phyloP scores from a whole-genome alignment of 2,797 vertebrate genomes.

The Antrozous pallidus region DNA sequence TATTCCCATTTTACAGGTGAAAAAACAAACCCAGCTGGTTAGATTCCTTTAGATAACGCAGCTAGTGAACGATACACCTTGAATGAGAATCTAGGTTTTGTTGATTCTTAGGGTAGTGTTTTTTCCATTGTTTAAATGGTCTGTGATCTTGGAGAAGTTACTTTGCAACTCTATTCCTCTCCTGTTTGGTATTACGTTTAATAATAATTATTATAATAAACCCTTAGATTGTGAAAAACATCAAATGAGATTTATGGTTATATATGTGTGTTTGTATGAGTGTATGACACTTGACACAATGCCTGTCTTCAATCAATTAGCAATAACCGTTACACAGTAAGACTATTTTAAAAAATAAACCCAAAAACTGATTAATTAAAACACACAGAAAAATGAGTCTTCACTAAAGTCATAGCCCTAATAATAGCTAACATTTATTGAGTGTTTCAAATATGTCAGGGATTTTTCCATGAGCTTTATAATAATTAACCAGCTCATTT shows the following conservation, averaged over 20 bases:
- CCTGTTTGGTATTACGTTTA: background rate
- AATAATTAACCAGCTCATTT: background rate
- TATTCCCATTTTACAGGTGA: background rate
- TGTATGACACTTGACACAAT: background rate
- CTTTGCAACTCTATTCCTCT: background rate
- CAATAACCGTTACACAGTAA: background rate
- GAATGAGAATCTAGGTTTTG: background rate
- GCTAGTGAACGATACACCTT: background rate
- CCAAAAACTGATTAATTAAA: background rate
- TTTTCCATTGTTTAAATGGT: background rate
- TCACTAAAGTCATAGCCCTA: background rate
- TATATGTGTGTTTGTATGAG: background rate
- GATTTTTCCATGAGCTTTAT: background rate
- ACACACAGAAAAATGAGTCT: background rate
- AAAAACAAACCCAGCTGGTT: background rate
- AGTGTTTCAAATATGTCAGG: background rate
- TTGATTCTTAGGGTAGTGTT: background rate
- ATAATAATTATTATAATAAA: background rate
- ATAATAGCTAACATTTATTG: background rate
- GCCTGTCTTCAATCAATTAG: background rate
- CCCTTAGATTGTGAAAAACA: background rate
- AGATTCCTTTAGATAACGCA: background rate
- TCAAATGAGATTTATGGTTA: background rate
- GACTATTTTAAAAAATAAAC: background rate
- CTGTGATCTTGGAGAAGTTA: background rate